These are phyloP conservation scores for Erebia palarica DNA, from an alignment of 2,888 invertebrate species.

Conservation along the genomic window DNA sequence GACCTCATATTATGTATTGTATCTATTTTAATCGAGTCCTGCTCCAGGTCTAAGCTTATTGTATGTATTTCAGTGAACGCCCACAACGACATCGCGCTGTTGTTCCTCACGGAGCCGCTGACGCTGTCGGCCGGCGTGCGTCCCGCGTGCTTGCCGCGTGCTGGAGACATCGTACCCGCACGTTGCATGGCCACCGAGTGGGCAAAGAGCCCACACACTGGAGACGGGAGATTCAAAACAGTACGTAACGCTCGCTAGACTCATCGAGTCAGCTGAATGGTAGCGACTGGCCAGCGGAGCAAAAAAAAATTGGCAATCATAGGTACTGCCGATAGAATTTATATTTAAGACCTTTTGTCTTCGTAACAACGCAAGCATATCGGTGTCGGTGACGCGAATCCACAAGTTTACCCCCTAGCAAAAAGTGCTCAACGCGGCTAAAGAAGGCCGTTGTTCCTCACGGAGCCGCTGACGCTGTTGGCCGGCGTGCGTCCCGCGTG, in stretches of 20 bases:
- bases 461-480: background rate
- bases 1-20: too few relatives aligned
- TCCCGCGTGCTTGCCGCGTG: background rate
- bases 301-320: too few relatives aligned
- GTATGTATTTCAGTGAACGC: background rate
- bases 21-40: too few relatives aligned
- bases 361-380: too few relatives aligned
- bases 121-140: background rate
- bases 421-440: too few relatives aligned
- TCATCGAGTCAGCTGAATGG: background rate
- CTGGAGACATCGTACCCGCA: background rate
- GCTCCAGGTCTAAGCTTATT: too few relatives aligned
- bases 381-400: too few relatives aligned
- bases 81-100: constrained; percentile 3
- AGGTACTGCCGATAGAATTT: too few relatives aligned
- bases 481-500: background rate
- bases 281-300: too few relatives aligned
- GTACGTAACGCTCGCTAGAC: background rate
- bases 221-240: background rate
- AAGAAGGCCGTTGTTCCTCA: background rate
- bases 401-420: too few relatives aligned
- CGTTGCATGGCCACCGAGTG: background rate
- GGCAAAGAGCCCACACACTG: background rate
- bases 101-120: background rate
- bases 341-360: too few relatives aligned